phyloP scores from a whole-genome alignment of 1,140 invertebrate genomes.

The Lineus longissimus region DNA sequence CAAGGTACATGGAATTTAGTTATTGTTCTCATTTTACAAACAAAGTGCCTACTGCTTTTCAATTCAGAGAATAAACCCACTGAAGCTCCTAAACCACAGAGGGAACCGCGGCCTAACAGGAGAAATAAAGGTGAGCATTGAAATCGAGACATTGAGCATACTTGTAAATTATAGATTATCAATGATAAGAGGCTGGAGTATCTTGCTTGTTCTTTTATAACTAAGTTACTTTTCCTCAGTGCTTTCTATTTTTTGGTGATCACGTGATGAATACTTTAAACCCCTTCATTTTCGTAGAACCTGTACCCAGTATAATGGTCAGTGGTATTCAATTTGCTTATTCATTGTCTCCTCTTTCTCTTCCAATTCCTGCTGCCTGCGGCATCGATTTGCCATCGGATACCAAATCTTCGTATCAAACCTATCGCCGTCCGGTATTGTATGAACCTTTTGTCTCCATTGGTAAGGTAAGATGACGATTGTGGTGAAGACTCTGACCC shows the following conservation, averaged over 20 bases:
- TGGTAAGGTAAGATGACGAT: conserved; percentile 47
- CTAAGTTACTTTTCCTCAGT: too few species aligned
- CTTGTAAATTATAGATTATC: too few species aligned
- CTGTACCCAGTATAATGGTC: too few species aligned
- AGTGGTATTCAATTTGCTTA: conserved; percentile 29
- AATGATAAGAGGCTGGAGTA: too few species aligned
- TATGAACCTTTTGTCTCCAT: conserved; percentile 14
- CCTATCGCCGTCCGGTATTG: conserved; percentile 9
- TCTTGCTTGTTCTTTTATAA: too few species aligned
- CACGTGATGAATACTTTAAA: too few species aligned
- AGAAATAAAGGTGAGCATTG: conserved; percentile 38
- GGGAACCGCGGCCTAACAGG: conserved; percentile 35
- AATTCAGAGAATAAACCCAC: conserved; percentile 13
- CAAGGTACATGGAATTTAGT: too few species aligned
- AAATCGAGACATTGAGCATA: not conserved
- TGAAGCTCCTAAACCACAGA: conserved; percentile 49
- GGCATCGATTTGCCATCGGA: not conserved
- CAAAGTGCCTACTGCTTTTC: too few species aligned
- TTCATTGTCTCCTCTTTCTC: conserved; percentile 28
- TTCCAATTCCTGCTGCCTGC: conserved; percentile 10
- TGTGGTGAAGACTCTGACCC: conserved; percentile 12
- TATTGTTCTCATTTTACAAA: too few species aligned
- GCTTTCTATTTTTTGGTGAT: too few species aligned
- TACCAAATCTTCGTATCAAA: not conserved
- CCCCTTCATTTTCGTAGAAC: too few species aligned